Evolutionary conservation across 2,888 invertebrate species (phyloP), one percentile per base, ranked within the genome.

Genomic region (Caradrina clavipalpis): DNA sequence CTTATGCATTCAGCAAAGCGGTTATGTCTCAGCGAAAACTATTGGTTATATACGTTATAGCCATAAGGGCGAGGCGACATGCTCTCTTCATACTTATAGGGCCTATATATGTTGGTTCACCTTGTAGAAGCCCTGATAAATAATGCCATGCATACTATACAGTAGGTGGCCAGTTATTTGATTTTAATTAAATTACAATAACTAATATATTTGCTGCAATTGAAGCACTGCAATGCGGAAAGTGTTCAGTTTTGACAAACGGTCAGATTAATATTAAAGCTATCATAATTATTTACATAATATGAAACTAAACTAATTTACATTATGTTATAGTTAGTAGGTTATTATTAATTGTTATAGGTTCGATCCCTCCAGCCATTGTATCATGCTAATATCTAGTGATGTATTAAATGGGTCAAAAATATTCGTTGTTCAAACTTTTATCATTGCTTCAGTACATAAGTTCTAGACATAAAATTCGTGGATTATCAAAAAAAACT

Each of bases 221-320:
- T 56, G 45, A 47, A n/a, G 4, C 26, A 57, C 6, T 58, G 17
- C 35, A 22, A 0, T 7, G 22, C 19, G 11, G 5, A 35, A 39
- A 21, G 17, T 2, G 6, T 39, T 1, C 61, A 68, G 61, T 75
- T 78, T 69, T 80, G 76, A 69, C 69, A 69, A 75, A 57, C 7
- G 47, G 55, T 42, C 1, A 19, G 13, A 35, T 61, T 45, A 21
- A 26, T 45, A 62, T 22, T 39, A 17, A 15, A 61, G 5, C 19
- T 49, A 11, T 21, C 53, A 45, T 58, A 53, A 47, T 57, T 68
- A 69, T 62, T 47, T 60, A 69, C 55, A 65, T 68, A 68, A 65
- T 68, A 68, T 77, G 47, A 39, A 42, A 54, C 50, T 58, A 73
- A 55, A 56, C 21, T 58, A 62, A 47, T 17, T 35, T 67, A 53